Conservation (phyloP, 2,797 vertebrate species). For the Sibirionetta formosa region DNA sequence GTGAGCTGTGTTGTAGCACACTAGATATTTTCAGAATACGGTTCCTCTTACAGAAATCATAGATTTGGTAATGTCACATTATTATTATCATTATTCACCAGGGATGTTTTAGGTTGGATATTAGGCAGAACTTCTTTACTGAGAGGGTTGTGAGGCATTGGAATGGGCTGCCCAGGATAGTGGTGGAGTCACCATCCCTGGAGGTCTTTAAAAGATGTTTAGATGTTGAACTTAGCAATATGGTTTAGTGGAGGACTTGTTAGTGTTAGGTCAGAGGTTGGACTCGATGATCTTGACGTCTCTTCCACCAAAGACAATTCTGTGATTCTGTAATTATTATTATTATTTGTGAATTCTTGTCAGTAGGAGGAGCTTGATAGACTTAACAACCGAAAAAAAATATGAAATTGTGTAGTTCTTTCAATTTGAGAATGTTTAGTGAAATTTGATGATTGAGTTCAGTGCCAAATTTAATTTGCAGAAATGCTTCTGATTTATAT, state of each 20-base stretch:
- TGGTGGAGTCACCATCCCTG: too few relatives aligned
- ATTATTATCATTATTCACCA: not conserved
- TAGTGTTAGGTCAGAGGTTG: too few relatives aligned
- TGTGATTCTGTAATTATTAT: too few relatives aligned
- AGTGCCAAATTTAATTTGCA: not conserved
- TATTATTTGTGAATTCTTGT: not conserved
- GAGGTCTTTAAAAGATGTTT: too few relatives aligned
- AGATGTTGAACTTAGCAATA: too few relatives aligned
- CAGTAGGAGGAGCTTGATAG: not conserved
- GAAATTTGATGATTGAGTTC: not conserved
- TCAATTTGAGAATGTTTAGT: not conserved
- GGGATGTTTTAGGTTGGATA: too few relatives aligned
- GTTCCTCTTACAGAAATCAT: not conserved
- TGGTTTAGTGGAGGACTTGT: too few relatives aligned
- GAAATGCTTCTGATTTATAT: not conserved
- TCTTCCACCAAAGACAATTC: too few relatives aligned
- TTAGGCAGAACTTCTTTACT: too few relatives aligned
- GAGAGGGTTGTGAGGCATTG: too few relatives aligned
- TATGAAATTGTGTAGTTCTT: not conserved
- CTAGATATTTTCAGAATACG: not conserved
- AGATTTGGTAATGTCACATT: not conserved
- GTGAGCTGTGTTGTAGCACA: not conserved
- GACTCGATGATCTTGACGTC: too few relatives aligned
- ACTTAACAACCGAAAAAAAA: not conserved
- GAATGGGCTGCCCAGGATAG: too few relatives aligned